These are phyloP conservation scores for Steromphala cineraria DNA, from an alignment of 2,888 invertebrate genomes.

Conservation along the genomic window DNA sequence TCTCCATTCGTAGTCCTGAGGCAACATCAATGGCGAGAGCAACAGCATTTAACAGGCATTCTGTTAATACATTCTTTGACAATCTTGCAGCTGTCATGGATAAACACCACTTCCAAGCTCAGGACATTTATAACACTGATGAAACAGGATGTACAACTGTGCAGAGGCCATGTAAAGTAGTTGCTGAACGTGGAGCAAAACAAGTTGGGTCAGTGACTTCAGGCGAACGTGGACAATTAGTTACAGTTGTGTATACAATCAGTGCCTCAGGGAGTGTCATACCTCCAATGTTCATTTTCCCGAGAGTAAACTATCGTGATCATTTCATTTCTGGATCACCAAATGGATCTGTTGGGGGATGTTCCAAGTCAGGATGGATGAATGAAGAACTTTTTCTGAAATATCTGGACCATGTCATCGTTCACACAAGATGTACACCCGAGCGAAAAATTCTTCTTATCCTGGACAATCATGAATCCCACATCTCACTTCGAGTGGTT, in stretches of 20 bases:
- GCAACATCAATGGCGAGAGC: too few species aligned
- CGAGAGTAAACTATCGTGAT: conserved; percentile 16
- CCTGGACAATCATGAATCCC: conserved; percentile 31
- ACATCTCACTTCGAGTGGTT: conserved; percentile 23
- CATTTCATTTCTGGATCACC: conserved; percentile 11
- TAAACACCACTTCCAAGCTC: background rate
- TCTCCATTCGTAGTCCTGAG: too few species aligned
- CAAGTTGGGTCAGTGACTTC: too few species aligned
- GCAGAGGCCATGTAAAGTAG: background rate
- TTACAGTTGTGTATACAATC: conserved; percentile 22
- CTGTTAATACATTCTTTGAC: conserved; percentile 18
- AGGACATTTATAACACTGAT: conserved; percentile 26
- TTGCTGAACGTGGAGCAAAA: background rate
- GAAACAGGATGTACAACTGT: conserved; percentile 17
- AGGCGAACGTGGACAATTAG: too few species aligned
- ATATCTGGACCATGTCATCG: conserved; percentile 35
- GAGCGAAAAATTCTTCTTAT: conserved; percentile 31
- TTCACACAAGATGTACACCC: background rate
- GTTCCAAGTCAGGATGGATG: conserved; percentile 61
- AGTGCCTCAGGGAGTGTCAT: conserved; percentile 29
- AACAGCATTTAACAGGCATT: conserved; percentile 11
- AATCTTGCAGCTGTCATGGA: too few species aligned
- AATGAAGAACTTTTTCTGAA: conserved; percentile 53
- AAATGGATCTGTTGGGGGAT: background rate
- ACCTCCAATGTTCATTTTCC: conserved; percentile 37